These are phyloP conservation scores for Cheilosia vulpina DNA, from an alignment of 2,888 invertebrate genomes.

Conservation along the genomic window DNA sequence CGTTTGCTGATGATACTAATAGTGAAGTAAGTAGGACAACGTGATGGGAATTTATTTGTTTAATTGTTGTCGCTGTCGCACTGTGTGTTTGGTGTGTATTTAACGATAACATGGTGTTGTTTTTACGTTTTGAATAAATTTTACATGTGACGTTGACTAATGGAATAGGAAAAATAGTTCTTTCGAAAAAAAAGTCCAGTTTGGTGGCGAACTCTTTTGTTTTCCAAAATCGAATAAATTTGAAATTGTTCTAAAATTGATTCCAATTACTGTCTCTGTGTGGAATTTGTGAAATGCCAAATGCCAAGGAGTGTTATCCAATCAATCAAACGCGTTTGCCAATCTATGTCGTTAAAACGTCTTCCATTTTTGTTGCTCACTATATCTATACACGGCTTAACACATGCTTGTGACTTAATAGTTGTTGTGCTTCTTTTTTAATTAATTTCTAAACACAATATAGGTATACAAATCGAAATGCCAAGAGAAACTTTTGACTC, in stretches of 20 bases:
- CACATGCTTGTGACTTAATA: background rate
- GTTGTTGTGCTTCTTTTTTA: background rate
- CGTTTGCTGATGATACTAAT: conserved; percentile 57
- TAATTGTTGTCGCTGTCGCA: conserved; percentile 1
- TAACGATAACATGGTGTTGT: background rate
- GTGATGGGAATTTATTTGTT: conserved; percentile 47
- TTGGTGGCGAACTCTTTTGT: conserved; percentile 42
- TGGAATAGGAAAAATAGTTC: background rate
- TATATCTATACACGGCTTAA: background rate
- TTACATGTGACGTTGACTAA: background rate
- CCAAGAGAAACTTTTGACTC: background rate
- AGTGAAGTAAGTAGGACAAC: conserved; percentile 70
- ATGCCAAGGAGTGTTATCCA: conserved; percentile 4
- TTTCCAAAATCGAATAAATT: conserved; percentile 4
- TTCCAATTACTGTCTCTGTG: background rate
- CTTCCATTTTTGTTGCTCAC: background rate
- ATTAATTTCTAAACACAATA: background rate
- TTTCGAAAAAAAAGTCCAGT: conserved; percentile 10
- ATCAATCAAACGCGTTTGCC: conserved; percentile 17
- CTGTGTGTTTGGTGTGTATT: background rate
- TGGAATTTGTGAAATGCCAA: background rate
- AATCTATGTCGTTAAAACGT: conserved; percentile 15
- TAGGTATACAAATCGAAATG: background rate
- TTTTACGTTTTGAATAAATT: background rate
- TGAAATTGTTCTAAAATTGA: background rate